Conservation (phyloP, 2,113 vertebrate species). For the Larimichthys crocea region DNA sequence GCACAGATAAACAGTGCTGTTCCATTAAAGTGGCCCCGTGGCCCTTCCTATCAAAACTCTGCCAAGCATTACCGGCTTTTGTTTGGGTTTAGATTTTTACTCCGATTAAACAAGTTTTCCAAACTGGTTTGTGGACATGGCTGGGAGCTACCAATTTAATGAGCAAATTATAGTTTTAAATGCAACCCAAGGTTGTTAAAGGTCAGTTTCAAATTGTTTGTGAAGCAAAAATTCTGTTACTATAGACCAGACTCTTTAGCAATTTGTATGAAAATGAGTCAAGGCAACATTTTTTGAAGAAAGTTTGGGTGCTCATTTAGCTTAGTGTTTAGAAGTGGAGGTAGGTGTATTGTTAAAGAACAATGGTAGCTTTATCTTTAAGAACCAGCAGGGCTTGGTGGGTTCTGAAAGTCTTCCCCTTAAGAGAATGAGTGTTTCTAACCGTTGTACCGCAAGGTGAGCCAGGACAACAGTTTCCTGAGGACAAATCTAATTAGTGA, state of each 20-base stretch:
- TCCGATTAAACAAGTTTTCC: neutral
- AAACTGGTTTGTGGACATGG: neutral
- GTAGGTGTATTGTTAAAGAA: no score
- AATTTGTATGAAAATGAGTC: no score
- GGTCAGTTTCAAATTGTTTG: conserved; percentile 13
- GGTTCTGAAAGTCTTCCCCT: no score
- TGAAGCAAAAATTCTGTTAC: neutral
- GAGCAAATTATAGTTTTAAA: conserved; percentile 18
- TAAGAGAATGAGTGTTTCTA: no score
- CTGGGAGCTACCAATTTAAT: conserved; percentile 6
- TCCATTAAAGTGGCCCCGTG: conserved; percentile 25
- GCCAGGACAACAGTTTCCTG: no score
- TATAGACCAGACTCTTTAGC: neutral
- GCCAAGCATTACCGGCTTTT: conserved; percentile 5
- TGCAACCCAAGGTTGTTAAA: conserved; percentile 8
- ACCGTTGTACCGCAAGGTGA: no score
- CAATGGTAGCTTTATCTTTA: no score
- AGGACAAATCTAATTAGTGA: no score
- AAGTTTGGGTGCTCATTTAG: no score
- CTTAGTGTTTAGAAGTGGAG: no score
- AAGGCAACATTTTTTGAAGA: no score
- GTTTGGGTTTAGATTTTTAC: conserved; percentile 14
- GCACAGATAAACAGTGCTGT: conserved; percentile 28
- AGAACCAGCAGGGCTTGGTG: no score
- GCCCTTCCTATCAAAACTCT: conserved; percentile 5